phyloP scores from a whole-genome alignment of 2,113 vertebrate species.

The Phylloscopus trochiloides region DNA sequence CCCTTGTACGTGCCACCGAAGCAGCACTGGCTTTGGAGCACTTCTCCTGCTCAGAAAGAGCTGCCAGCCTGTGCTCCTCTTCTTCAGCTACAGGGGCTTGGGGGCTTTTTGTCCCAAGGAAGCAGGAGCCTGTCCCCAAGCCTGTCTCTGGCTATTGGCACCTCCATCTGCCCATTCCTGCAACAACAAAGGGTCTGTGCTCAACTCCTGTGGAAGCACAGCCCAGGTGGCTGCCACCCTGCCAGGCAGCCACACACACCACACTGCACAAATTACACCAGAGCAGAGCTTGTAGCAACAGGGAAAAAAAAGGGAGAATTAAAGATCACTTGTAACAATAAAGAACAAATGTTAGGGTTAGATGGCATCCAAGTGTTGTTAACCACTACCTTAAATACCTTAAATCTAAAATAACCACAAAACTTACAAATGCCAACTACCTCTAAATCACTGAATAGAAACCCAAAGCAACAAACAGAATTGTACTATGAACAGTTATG shows the following conservation, averaged over 20 bases:
- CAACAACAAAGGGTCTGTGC: not conserved
- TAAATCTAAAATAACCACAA: fast-evolving
- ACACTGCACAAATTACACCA: not conserved
- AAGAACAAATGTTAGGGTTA: not conserved
- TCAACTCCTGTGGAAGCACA: not conserved
- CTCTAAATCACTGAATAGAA: not conserved
- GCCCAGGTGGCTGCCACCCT: not conserved
- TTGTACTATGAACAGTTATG: not conserved
- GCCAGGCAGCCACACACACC: not conserved
- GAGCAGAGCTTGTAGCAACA: not conserved
- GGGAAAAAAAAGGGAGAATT: fast-evolving
- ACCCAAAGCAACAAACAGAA: not conserved
- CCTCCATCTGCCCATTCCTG: not conserved
- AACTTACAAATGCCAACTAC: not conserved
- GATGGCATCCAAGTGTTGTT: not conserved
- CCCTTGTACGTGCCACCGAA: fast-evolving
- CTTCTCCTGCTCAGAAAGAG: not conserved
- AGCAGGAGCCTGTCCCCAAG: not conserved
- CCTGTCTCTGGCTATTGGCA: not conserved
- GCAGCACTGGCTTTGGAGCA: not conserved
- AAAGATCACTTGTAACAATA: not conserved
- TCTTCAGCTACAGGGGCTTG: not conserved
- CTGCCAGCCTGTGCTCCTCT: not conserved
- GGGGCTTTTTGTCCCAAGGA: not conserved
- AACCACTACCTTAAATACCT: not conserved